Evolutionary conservation across 2,113 vertebrate species (phyloP), one percentile per base, ranked within the genome.

Genomic region (Carassius auratus): DNA sequence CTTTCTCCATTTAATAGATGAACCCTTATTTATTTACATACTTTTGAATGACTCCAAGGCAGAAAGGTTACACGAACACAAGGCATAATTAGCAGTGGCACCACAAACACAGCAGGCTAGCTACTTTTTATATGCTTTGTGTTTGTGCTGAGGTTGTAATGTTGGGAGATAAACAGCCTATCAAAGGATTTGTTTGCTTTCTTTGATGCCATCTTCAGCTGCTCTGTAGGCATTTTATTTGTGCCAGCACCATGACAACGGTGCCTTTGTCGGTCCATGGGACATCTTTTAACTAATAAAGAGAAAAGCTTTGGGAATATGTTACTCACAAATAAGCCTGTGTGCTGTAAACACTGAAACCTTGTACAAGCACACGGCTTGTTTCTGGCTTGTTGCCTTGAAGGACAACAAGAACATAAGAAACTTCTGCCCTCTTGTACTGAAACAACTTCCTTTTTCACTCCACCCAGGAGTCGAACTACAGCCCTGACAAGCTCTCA

Each of bases 1-100:
- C 74, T 78, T 48, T 33, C 13, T 88, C 90, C 92, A 94, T 94
- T 93, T 93, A 87, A 87, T 84, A 91, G 89, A 94, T 95, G 93
- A 92, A 88, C 90, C 90, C 87, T 88, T 87, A 88, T 88, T 87
- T 68, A 87, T 91, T 92, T 93, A 90, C 84, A 78, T 86, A 85
- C 33, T 85, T 77, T 21, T 52, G 71, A 88, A 50, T 57, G n/a
- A 42, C 86, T 88, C 87, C 84, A 48, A 89, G 81, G 21, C 73
- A 66, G 42, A 74, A 61, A 69, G 88, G 80, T 76, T 85, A 86
- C 1, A 30, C 45, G 52, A 66, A 66, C 8, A 68, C 5, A 1
- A n/a, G 15, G 30, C n/a, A 23, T 82, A 76, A 82, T 76, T 76
- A 75, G 30, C 14, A 14, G 15, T 48, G 23, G 10, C 15, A 69